Percentiles rank a stretch among this genome's conserved stretches.
These are phyloP conservation scores for Caenorhabditis briggsae DNA, from an alignment of 1,140 invertebrate genomes.

Conservation along the genomic window DNA sequence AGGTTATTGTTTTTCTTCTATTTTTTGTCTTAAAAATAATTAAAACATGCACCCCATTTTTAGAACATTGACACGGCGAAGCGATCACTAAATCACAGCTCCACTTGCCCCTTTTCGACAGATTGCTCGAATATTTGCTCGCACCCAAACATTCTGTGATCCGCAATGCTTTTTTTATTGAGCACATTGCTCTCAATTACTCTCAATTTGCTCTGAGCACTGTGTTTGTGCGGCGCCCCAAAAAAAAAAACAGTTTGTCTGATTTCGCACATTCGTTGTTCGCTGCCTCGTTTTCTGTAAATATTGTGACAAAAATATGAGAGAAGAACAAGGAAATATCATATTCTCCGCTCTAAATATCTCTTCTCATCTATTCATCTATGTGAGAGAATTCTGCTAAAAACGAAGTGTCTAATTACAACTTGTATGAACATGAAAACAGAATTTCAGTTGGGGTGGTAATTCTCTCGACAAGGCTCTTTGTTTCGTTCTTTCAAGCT, in stretches of 20 bases:
- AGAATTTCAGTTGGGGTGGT: too few relatives aligned
- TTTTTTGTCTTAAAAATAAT: too few relatives aligned
- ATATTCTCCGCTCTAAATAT: not conserved
- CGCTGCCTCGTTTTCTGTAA: not conserved
- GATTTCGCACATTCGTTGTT: conserved; percentile 28
- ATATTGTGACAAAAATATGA: conserved; percentile 30
- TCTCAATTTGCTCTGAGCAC: not conserved
- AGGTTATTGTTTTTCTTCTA: too few relatives aligned
- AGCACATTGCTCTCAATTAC: not conserved
- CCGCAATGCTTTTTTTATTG: conserved; percentile 24
- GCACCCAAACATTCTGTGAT: conserved; percentile 16
- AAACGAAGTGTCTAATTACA: too few relatives aligned
- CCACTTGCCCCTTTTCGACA: not conserved
- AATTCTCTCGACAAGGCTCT: too few relatives aligned
- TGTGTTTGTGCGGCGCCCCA: not conserved
- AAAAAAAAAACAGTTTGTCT: conserved; percentile 4
- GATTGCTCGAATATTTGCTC: not conserved
- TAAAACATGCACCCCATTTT: not conserved
- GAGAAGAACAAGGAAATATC: not conserved
- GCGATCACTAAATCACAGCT: not conserved
- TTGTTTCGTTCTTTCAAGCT: too few relatives aligned
- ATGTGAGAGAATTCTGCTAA: too few relatives aligned
- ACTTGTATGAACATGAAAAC: too few relatives aligned
- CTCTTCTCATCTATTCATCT: too few relatives aligned
- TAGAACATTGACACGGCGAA: not conserved